Evolutionary conservation across 1,140 invertebrate species (phyloP).

Genomic region (Psilanteris sp.): DNA sequence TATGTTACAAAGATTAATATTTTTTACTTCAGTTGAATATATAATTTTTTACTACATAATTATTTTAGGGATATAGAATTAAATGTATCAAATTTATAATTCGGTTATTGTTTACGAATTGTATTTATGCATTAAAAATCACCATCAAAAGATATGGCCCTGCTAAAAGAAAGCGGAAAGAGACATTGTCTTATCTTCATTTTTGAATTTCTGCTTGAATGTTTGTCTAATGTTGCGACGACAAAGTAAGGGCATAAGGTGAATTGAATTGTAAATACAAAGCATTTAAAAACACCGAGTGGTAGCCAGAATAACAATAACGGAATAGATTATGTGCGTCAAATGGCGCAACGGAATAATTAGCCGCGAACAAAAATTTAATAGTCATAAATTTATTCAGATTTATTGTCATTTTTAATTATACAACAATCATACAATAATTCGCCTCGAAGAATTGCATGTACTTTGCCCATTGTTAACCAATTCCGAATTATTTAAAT

Average conservation of each 20-base stretch:
- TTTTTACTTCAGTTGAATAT: too few relatives aligned
- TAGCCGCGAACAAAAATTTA: slow-evolving; percentile 46
- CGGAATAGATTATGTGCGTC: slow-evolving; percentile 72
- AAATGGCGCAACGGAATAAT: slow-evolving; percentile 65
- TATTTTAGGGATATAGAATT: too few relatives aligned
- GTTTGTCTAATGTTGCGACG: slow-evolving; percentile 34
- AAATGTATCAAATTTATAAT: too few relatives aligned
- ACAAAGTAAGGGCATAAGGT: slow-evolving; percentile 59
- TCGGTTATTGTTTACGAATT: too few relatives aligned
- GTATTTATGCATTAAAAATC: too few relatives aligned
- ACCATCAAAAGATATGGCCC: too few relatives aligned
- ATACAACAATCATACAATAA: too few relatives aligned
- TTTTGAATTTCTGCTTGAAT: slow-evolving; percentile 15
- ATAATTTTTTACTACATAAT: too few relatives aligned
- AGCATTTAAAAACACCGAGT: slow-evolving; percentile 72
- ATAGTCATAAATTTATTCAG: slow-evolving; percentile 47
- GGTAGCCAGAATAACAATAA: slow-evolving; percentile 71
- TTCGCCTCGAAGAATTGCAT: neutral
- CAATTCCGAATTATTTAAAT: slow-evolving; percentile 27
- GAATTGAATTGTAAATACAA: slow-evolving; percentile 78
- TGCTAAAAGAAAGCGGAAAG: too few relatives aligned
- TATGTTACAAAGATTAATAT: too few relatives aligned
- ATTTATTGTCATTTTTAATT: slow-evolving; percentile 21
- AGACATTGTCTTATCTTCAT: slow-evolving; percentile 42
- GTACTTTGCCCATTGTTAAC: slow-evolving; percentile 19